Percentiles rank a stretch among this genome's conserved stretches.
These are phyloP conservation scores for Odontomachus brunneus DNA, from an alignment of 1,140 invertebrate species.

Conservation along the genomic window DNA sequence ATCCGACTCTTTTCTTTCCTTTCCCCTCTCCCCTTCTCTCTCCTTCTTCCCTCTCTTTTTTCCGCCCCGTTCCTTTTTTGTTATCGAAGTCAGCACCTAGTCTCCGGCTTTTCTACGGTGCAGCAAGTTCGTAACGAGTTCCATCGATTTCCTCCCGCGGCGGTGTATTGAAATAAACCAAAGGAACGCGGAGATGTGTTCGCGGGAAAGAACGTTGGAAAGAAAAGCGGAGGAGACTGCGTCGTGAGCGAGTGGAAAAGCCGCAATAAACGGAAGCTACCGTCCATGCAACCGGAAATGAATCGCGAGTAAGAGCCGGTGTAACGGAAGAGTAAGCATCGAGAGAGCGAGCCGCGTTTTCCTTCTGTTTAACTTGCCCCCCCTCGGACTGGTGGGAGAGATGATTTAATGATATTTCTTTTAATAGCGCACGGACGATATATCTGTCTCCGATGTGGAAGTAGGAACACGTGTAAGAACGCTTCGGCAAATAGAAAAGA, in stretches of 20 bases:
- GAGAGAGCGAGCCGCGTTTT: constrained; percentile 42
- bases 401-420: constrained; percentile 55
- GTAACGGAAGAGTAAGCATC: constrained; percentile 64
- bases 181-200: constrained; percentile 64
- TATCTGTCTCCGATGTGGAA: neutral
- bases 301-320: constrained; percentile 69
- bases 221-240: constrained; percentile 24
- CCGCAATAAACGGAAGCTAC: constrained; percentile 58
- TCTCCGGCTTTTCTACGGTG: constrained; percentile 62
- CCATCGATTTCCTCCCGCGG: constrained; percentile 58
- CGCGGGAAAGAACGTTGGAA: neutral
- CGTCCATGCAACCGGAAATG: constrained; percentile 67
- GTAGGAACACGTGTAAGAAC: neutral
- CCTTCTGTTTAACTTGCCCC: constrained; percentile 29
- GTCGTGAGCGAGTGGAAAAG: constrained; percentile 60
- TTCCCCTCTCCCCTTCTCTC: neutral
- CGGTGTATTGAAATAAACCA: constrained; percentile 69
- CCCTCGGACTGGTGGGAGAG: neutral
- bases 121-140: constrained; percentile 65
- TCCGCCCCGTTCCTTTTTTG: constrained; percentile 24
- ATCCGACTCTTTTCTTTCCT: constrained; percentile 43
- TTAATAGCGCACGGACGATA: neutral
- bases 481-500: neutral
- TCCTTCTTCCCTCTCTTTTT: neutral
- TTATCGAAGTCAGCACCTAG: constrained; percentile 55